These are phyloP conservation scores for Vulpes ferrilata DNA, from an alignment of 2,113 vertebrate species.

Conservation along the genomic window DNA sequence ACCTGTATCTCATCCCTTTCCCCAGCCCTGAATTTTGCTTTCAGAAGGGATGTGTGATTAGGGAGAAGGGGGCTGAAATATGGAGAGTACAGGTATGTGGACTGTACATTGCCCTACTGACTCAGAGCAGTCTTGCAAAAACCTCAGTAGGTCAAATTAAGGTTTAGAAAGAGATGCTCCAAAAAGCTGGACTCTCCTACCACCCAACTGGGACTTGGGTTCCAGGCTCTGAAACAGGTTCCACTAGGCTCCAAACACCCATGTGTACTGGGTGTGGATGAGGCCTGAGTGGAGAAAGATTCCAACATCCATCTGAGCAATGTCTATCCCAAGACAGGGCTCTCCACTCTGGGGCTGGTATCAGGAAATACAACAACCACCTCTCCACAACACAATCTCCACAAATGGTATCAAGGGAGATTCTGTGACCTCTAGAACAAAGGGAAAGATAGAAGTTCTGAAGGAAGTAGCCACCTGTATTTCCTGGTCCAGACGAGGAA, in stretches of 20 bases:
- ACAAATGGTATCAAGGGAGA: background rate
- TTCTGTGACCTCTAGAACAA: background rate
- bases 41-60: background rate
- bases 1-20: background rate
- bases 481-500: background rate
- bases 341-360: background rate
- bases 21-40: background rate
- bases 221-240: background rate
- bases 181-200: background rate
- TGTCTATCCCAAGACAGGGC: background rate
- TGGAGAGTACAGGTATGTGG: background rate
- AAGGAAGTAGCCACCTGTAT: background rate
- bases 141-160: background rate
- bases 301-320: background rate
- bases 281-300: background rate
- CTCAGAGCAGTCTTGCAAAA: background rate
- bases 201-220: background rate
- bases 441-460: background rate
- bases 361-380: background rate
- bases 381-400: background rate
- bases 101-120: background rate
- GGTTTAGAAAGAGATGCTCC: background rate
- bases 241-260: background rate
- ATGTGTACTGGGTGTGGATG: background rate
- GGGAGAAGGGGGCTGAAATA: background rate